Base-by-base conservation (phyloP, 2,888 invertebrate genomes). In the Pantelozetes paolii region DNA sequence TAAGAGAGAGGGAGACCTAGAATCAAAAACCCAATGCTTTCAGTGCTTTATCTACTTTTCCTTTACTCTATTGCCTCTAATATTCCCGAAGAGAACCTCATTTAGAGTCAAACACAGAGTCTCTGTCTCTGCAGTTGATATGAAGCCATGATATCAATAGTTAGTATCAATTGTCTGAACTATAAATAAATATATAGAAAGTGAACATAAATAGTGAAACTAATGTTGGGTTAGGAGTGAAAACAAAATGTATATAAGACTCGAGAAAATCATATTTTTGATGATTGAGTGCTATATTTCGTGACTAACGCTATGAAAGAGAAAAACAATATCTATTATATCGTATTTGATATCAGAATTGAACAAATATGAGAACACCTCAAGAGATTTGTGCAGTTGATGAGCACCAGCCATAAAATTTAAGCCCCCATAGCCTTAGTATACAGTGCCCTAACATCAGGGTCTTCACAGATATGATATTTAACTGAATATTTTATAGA, bases 241-340 rank as follows among this genome's bases (percentile, higher is more conserved):
- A 28, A 30, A 11, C 11, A 59, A 59, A 15, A 20, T 6, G 2
- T 20, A 20, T 50, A 20, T 50, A 23, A 20, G 11, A 2, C 2
- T 3, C 5, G n/a, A 30, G 59, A 59, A 59, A 59, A 30, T 30
- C 28, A 59, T 50, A n/a, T 23, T 50, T 50, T 59, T 18, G 8
- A 59, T 59, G 59, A 59, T 59, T 59, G 59, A 59, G 59, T 59
- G 32, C 59, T 59, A 30, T 59, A 30, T 59, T 59, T 59, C 59
- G 59, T 59, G 59, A 59, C 59, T 59, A 59, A 59, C 59, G 15
- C 20, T 30, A 59, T 6, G 59, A 59, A 20, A 59, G 59, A 13
- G 8, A 6, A 30, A 13, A 30, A 20, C 20, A 23, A 50, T n/a
- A 50, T 23, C 20, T 23, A 50, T 23, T 20, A n/a, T 50, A 50